A percentile compares a stretch with the other conserved stretches of the same genome.
These are phyloP conservation scores for Galleria mellonella DNA, from an alignment of 1,140 invertebrate genomes.

Conservation along the genomic window DNA sequence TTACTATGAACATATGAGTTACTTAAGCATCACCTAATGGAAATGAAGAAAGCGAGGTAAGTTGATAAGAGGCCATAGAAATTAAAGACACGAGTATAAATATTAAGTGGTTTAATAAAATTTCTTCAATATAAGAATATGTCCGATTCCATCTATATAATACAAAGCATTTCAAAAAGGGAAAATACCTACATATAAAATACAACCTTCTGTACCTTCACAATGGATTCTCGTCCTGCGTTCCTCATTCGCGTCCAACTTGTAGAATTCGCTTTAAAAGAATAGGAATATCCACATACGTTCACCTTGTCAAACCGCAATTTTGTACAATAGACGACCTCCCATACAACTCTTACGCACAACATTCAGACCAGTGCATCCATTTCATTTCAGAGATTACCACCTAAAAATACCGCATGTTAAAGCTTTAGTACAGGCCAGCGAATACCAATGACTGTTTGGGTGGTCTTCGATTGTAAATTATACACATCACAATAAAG, in stretches of 20 bases:
- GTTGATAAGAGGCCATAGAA: too few species aligned
- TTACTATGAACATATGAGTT: too few species aligned
- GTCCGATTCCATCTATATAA: conserved; percentile 73
- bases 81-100: conserved; percentile 25
- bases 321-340: conserved; percentile 35
- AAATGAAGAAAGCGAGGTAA: too few species aligned
- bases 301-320: conserved; percentile 6
- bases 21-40: too few species aligned
- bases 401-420: neutral
- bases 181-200: conserved; percentile 64
- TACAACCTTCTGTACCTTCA: conserved; percentile 59
- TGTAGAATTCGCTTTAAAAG: conserved; percentile 5
- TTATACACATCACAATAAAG: too few species aligned
- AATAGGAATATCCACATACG: conserved; percentile 5
- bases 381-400: neutral
- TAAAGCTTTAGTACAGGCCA: neutral
- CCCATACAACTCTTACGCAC: neutral
- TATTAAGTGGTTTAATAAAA: conserved; percentile 69
- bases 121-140: conserved; percentile 73
- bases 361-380: neutral
- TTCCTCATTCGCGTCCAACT: conserved; percentile 8
- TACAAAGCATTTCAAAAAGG: conserved; percentile 71
- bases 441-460: too few species aligned
- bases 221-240: conserved; percentile 11
- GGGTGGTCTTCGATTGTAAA: too few species aligned